Conservation (phyloP, 1,140 invertebrate species). For the Pseudomyrmex flavicornis region DNA sequence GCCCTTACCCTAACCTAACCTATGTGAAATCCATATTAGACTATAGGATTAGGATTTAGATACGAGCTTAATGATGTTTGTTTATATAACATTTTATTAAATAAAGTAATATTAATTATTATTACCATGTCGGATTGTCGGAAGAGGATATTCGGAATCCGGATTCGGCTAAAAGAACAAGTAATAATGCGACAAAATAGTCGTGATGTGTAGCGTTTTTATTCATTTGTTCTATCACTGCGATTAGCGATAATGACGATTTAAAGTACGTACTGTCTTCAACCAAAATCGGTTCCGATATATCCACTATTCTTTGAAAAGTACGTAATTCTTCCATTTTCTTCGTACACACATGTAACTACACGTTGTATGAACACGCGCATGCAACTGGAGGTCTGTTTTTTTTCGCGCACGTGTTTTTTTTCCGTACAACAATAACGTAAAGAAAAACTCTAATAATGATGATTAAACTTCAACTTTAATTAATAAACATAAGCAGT, state of each 20-base stretch:
- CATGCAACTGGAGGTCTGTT: too few relatives aligned
- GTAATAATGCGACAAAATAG: constrained; percentile 74
- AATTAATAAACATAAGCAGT: too few relatives aligned
- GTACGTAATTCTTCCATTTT: constrained; percentile 8
- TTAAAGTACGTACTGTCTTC: constrained; percentile 73
- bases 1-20: too few relatives aligned
- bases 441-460: too few relatives aligned
- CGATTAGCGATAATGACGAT: constrained; percentile 63
- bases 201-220: constrained; percentile 70
- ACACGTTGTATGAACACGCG: too few relatives aligned
- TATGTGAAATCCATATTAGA: too few relatives aligned
- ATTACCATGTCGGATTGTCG: background rate
- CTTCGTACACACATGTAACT: too few relatives aligned
- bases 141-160: constrained; percentile 65
- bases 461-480: too few relatives aligned
- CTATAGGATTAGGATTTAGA: too few relatives aligned
- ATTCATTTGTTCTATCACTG: constrained; percentile 56
- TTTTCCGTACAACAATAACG: too few relatives aligned
- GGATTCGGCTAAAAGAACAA: constrained; percentile 74
- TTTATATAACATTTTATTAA: too few relatives aligned
- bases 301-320: constrained; percentile 21
- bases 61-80: background rate
- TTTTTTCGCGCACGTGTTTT: too few relatives aligned
- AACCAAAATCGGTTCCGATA: constrained; percentile 60
- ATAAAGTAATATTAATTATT: background rate